Evolutionary conservation across 1,140 invertebrate genomes (phyloP).

Genomic region (Tetraneura akinire): DNA sequence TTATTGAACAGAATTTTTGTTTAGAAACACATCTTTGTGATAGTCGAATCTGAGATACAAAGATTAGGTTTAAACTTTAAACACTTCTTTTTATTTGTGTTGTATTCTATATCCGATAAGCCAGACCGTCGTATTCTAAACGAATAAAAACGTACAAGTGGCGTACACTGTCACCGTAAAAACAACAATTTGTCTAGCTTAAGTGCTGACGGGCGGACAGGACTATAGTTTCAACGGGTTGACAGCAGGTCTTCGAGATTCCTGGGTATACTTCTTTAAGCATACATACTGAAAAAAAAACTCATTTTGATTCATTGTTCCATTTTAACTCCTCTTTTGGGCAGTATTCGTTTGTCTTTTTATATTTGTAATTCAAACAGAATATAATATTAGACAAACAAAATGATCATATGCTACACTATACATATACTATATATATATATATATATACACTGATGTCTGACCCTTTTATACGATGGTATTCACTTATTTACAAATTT

Average conservation of each 20-base stretch:
- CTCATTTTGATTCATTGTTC: conserved; percentile 43
- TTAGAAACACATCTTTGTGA: background rate
- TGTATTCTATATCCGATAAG: conserved; percentile 13
- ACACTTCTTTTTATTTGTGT: conserved; percentile 24
- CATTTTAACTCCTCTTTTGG: background rate
- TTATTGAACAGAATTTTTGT: background rate
- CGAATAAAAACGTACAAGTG: conserved; percentile 37
- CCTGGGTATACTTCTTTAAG: conserved; percentile 29
- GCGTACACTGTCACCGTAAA: conserved; percentile 5
- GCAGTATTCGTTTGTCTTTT: conserved; percentile 33
- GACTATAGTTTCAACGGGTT: conserved; percentile 6
- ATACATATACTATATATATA: no score
- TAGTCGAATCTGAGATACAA: conserved; percentile 8
- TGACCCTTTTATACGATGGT: conserved; percentile 1
- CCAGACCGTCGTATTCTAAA: background rate
- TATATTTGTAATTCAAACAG: conserved; percentile 23
- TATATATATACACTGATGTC: no score
- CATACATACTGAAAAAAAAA: conserved; percentile 30
- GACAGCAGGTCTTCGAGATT: conserved; percentile 39
- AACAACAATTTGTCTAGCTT: conserved; percentile 49
- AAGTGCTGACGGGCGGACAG: conserved; percentile 42
- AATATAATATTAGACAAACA: conserved; percentile 30
- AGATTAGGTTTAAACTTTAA: background rate
- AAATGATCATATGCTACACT: background rate
- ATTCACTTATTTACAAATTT: conserved; percentile 30